Evolutionary conservation across 2,888 invertebrate genomes (phyloP).

Genomic region (Corbicula japonica): DNA sequence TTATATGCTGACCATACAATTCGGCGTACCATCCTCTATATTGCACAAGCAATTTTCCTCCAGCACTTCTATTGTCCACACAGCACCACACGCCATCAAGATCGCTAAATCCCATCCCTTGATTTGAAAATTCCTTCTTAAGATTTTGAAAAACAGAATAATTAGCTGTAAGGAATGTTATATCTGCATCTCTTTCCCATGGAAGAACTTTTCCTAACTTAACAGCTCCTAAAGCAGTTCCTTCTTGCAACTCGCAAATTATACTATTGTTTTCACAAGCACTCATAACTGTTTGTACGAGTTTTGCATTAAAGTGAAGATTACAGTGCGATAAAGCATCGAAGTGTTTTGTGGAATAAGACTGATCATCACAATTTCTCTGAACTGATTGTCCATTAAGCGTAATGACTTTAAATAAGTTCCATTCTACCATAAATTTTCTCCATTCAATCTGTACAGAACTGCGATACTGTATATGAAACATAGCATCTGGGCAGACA

Average conservation of each 20-base stretch:
- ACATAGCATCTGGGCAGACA: slow-evolving; percentile 83
- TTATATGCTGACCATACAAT: slow-evolving; percentile 77
- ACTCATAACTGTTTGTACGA: slow-evolving; percentile 69
- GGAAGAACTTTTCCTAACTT: slow-evolving; percentile 81
- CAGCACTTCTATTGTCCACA: slow-evolving; percentile 64
- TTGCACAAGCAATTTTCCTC: slow-evolving; percentile 68
- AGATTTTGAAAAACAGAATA: slow-evolving; percentile 66
- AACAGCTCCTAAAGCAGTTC: slow-evolving; percentile 83
- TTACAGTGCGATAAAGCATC: slow-evolving; percentile 76
- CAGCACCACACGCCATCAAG: slow-evolving; percentile 50
- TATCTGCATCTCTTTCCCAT: slow-evolving; percentile 84
- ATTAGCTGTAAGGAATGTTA: slow-evolving; percentile 67
- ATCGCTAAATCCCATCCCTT: slow-evolving; percentile 57
- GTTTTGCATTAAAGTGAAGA: slow-evolving; percentile 67
- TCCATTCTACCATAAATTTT: slow-evolving; percentile 38
- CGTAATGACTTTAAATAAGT: slow-evolving; percentile 39
- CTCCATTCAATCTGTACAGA: slow-evolving; percentile 12
- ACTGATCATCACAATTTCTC: too few species aligned
- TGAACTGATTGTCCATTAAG: slow-evolving; percentile 71
- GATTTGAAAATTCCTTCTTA: slow-evolving; percentile 30
- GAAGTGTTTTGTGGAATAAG: too few species aligned
- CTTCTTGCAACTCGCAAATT: slow-evolving; percentile 79
- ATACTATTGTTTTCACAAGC: slow-evolving; percentile 67
- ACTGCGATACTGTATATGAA: too few species aligned
- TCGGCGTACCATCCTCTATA: slow-evolving; percentile 74